These are phyloP conservation scores for Neocrepidodera transversa DNA, from an alignment of 2,888 invertebrate species.

Conservation along the genomic window DNA sequence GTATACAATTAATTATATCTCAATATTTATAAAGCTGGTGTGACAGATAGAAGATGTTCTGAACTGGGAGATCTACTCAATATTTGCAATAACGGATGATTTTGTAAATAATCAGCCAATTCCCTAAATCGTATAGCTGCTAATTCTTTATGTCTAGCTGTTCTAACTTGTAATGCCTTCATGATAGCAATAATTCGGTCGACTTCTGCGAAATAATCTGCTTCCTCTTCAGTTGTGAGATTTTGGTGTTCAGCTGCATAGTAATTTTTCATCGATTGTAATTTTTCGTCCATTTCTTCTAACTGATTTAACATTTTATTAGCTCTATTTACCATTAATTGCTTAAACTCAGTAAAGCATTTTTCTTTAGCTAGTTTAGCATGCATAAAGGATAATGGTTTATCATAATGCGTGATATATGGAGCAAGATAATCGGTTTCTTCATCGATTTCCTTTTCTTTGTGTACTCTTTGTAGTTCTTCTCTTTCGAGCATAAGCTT, in stretches of 20 bases:
- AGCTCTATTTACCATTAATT: slow-evolving; percentile 68
- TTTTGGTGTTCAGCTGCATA: slow-evolving; percentile 67
- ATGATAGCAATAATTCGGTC: slow-evolving; percentile 63
- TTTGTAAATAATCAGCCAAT: slow-evolving; percentile 49
- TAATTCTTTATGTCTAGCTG: slow-evolving; percentile 68
- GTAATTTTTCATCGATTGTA: slow-evolving; percentile 64
- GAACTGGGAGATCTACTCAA: background rate
- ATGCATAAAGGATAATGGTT: slow-evolving; percentile 57
- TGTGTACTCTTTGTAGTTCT: slow-evolving; percentile 63
- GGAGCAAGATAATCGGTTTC: slow-evolving; percentile 71
- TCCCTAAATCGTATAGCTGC: slow-evolving; percentile 59
- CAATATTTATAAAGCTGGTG: too few species aligned
- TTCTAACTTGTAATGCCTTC: slow-evolving; percentile 68
- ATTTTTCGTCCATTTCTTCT: slow-evolving; percentile 63
- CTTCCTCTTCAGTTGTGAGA: slow-evolving; percentile 67
- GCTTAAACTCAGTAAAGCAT: slow-evolving; percentile 74
- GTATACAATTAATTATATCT: too few species aligned
- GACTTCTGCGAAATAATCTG: slow-evolving; percentile 63
- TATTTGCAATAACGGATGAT: slow-evolving; percentile 40
- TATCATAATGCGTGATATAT: slow-evolving; percentile 66
- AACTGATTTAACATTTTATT: slow-evolving; percentile 71
- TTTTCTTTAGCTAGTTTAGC: slow-evolving; percentile 63
- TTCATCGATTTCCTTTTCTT: slow-evolving; percentile 68
- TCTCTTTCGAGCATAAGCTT: slow-evolving; percentile 62
- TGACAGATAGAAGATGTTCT: too few species aligned